These are phyloP conservation scores for Limenitis camilla DNA, from an alignment of 2,888 invertebrate genomes.

Conservation along the genomic window DNA sequence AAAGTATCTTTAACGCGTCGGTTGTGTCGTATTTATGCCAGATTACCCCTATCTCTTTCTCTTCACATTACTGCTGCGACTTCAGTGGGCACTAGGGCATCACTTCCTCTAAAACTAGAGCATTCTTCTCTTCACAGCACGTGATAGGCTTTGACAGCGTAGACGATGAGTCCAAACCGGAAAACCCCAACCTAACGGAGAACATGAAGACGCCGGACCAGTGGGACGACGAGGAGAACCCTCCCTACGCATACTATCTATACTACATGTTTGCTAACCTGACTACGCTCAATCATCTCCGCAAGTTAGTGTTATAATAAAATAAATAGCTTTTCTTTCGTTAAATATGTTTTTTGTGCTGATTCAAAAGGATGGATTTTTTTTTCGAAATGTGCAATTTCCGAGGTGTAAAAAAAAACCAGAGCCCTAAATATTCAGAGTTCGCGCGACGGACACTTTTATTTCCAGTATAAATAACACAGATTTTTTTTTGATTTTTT, in stretches of 20 bases:
- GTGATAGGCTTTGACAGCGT: conserved; percentile 99
- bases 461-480: too few relatives aligned
- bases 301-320: conserved; percentile 77
- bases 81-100: too few relatives aligned
- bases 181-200: conserved; percentile 91
- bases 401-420: too few relatives aligned
- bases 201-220: conserved; percentile 85
- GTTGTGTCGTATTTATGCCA: too few relatives aligned
- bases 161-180: conserved; percentile 99
- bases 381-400: too few relatives aligned
- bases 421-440: too few relatives aligned
- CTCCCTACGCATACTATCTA: conserved; percentile 97
- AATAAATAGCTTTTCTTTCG: neutral
- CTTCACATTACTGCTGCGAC: too few relatives aligned
- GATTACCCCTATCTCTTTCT: neutral
- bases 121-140: conserved; percentile 64
- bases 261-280: conserved; percentile 99
- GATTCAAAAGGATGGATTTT: neutral
- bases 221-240: conserved; percentile 95
- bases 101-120: neutral
- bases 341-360: neutral
- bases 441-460: too few relatives aligned
- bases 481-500: too few relatives aligned
- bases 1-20: too few relatives aligned
- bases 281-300: conserved; percentile 94